These are phyloP conservation scores for Agriotes lineatus DNA, from an alignment of 2,888 invertebrate species.

Conservation along the genomic window DNA sequence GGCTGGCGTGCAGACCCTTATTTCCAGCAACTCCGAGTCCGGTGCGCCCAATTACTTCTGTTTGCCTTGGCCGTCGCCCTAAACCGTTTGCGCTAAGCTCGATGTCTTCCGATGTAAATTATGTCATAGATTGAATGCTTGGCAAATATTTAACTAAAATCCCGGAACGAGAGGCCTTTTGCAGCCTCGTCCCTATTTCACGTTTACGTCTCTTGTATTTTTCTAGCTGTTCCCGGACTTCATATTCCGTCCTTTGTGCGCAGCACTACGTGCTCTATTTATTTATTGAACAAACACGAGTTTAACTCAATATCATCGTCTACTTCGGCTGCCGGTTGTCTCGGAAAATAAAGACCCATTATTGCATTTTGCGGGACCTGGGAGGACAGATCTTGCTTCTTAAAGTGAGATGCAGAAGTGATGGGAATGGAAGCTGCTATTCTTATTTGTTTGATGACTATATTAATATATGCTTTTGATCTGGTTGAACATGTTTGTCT, in stretches of 20 bases:
- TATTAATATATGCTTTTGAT: no score
- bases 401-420: no score
- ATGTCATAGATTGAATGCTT: constrained; percentile 54
- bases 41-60: constrained; percentile 53
- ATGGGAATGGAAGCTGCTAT: no score
- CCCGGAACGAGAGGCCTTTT: constrained; percentile 20
- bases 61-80: constrained; percentile 47
- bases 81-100: constrained; percentile 45
- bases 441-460: no score
- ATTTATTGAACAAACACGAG: constrained; percentile 47
- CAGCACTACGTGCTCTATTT: constrained; percentile 43
- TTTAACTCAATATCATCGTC: constrained; percentile 34
- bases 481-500: no score
- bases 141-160: constrained; percentile 57
- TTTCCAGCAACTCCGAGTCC: constrained; percentile 39
- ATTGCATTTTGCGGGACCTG: background rate
- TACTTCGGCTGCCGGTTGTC: constrained; percentile 18
- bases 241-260: constrained; percentile 28
- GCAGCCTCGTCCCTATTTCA: constrained; percentile 31
- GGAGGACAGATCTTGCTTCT: no score
- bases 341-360: constrained; percentile 23
- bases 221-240: constrained; percentile 30
- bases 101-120: constrained; percentile 52
- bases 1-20: constrained; percentile 42
- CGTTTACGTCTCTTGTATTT: constrained; percentile 21